Evolutionary conservation across 2,888 invertebrate species (phyloP).

Genomic region (Aspidiotus destructor): DNA sequence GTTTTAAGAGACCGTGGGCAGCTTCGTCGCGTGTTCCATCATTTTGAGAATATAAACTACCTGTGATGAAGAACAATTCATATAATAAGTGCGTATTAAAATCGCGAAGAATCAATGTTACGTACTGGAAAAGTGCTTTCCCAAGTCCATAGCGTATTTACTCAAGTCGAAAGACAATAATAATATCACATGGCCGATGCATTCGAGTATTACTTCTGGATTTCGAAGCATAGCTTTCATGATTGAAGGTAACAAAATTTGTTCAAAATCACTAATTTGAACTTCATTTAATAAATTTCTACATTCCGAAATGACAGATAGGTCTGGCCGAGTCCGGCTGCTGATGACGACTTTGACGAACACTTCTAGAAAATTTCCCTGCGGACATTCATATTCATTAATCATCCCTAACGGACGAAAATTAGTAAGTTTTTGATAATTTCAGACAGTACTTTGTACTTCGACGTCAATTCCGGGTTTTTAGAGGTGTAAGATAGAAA

Average conservation of each 20-base stretch:
- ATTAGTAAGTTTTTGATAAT: background rate
- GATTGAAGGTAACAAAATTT: constrained; percentile 65
- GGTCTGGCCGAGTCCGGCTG: constrained; percentile 63
- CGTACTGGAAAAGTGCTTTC: constrained; percentile 67
- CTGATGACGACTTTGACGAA: constrained; percentile 69
- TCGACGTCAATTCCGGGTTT: constrained; percentile 9
- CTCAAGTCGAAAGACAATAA: constrained; percentile 64
- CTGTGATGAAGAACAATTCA: constrained; percentile 42
- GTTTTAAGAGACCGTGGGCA: constrained; percentile 56
- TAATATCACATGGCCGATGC: constrained; percentile 64
- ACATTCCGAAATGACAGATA: constrained; percentile 57
- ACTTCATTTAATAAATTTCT: constrained; percentile 55
- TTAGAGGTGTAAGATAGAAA: constrained; percentile 15
- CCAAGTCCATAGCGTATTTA: constrained; percentile 64
- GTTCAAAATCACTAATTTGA: constrained; percentile 59
- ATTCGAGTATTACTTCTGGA: constrained; percentile 80
- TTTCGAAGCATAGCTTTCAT: constrained; percentile 86
- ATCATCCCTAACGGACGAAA: too few relatives aligned
- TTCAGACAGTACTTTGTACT: constrained; percentile 12
- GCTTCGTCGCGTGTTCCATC: constrained; percentile 65
- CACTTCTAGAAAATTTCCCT: constrained; percentile 56
- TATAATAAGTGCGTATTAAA: too few relatives aligned
- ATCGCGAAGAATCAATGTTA: background rate
- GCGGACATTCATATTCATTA: constrained; percentile 34
- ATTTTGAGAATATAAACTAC: constrained; percentile 77